A percentile compares a stretch with the other conserved stretches of the same genome.
Conservation (phyloP, 2,888 invertebrate species). For the Trilocha varians region DNA sequence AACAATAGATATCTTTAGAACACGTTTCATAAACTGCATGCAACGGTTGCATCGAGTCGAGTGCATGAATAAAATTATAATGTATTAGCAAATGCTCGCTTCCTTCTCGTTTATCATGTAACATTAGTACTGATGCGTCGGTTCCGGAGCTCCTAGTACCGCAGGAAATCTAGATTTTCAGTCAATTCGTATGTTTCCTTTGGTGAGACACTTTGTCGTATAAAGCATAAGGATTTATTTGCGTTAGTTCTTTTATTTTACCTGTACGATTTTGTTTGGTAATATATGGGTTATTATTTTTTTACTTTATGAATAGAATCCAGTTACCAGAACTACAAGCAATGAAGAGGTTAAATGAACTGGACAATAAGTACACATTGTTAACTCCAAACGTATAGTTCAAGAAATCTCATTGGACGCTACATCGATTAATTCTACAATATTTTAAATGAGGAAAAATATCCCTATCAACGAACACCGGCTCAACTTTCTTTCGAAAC, state of each 20-base stretch:
- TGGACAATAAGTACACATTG: too few relatives aligned
- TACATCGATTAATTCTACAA: too few relatives aligned
- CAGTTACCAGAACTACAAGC: too few relatives aligned
- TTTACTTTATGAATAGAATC: too few relatives aligned
- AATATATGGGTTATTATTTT: too few relatives aligned
- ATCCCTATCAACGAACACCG: too few relatives aligned
- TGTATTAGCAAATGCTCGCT: constrained; percentile 48
- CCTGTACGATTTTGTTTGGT: neutral
- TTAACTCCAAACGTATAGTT: too few relatives aligned
- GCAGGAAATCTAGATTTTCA: neutral
- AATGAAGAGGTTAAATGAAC: too few relatives aligned
- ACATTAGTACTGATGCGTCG: constrained; percentile 32
- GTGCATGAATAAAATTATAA: constrained; percentile 63
- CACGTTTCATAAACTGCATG: constrained; percentile 35
- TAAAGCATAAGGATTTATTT: constrained; percentile 3
- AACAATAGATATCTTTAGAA: neutral
- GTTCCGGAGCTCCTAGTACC: constrained; percentile 14
- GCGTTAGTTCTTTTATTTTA: constrained; percentile 1
- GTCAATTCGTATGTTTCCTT: constrained; percentile 3
- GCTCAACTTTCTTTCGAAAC: too few relatives aligned
- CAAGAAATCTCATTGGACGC: too few relatives aligned
- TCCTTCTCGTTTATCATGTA: constrained; percentile 44
- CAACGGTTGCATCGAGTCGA: constrained; percentile 15
- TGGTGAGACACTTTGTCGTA: neutral
- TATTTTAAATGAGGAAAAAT: too few relatives aligned